A percentile compares a stretch with the other conserved stretches of the same genome.
Conservation (phyloP, 2,888 invertebrate genomes). For the Campoplex capitator region DNA sequence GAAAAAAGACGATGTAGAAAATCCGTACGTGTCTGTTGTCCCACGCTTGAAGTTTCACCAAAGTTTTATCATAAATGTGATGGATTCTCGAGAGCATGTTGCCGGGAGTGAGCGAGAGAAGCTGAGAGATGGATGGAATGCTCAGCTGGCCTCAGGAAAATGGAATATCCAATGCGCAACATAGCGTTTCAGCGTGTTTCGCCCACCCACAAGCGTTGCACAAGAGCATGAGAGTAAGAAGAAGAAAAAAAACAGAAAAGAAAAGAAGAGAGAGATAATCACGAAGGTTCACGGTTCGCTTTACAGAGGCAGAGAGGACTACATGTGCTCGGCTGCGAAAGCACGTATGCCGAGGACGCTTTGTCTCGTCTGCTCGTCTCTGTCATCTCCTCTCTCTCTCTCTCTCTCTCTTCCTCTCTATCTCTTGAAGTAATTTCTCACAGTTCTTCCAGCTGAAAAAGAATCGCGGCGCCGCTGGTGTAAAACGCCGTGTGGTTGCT, state of each 20-base stretch:
- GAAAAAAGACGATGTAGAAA: constrained; percentile 20
- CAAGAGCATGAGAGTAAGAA: constrained; percentile 1
- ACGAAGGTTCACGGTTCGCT: constrained; percentile 12
- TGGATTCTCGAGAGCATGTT: constrained; percentile 48
- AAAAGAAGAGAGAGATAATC: constrained; percentile 5
- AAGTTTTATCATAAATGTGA: constrained; percentile 63
- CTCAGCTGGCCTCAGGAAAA: constrained; percentile 51
- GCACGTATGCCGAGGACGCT: constrained; percentile 38
- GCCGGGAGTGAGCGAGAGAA: constrained; percentile 14
- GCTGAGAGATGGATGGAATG: constrained; percentile 12
- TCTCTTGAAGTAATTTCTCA: constrained; percentile 30
- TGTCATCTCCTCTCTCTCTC: constrained; percentile 14
- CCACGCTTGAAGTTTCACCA: constrained; percentile 32
- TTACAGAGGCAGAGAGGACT: neutral
- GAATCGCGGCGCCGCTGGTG: constrained; percentile 35
- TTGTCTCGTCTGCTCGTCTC: constrained; percentile 28
- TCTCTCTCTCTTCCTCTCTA: constrained; percentile 16
- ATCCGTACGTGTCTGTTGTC: constrained; percentile 47
- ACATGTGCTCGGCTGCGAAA: constrained; percentile 12
- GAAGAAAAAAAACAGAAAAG: constrained; percentile 7
- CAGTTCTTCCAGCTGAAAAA: constrained; percentile 44
- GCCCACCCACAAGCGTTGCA: constrained; percentile 51
- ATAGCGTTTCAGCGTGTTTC: constrained; percentile 42
- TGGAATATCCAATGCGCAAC: constrained; percentile 57
- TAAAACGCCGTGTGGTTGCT: neutral